phyloP scores from a whole-genome alignment of 2,113 vertebrate species.

The Anoura caudifer region DNA sequence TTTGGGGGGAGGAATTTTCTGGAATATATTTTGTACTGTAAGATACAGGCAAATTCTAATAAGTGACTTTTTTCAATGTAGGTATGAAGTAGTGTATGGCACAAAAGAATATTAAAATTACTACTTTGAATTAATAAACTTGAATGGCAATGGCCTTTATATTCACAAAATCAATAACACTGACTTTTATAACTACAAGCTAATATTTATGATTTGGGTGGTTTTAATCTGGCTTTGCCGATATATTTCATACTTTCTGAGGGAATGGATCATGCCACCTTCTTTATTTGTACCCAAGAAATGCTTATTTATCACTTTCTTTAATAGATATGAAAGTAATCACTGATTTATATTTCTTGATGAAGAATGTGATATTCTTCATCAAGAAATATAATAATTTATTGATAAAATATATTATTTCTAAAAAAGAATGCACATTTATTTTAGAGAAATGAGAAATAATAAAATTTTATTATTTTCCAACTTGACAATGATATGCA shows the following conservation, averaged over 20 bases:
- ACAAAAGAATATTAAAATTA: constrained; percentile 8
- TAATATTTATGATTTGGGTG: neutral
- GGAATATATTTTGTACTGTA: neutral
- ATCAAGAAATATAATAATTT: no score
- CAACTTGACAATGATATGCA: neutral
- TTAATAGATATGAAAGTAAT: neutral
- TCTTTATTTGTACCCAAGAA: neutral
- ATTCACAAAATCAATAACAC: neutral
- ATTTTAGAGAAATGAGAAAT: neutral
- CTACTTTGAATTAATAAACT: neutral
- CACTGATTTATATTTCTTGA: neutral
- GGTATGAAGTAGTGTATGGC: neutral
- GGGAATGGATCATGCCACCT: neutral
- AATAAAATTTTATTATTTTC: neutral
- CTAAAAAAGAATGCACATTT: neutral
- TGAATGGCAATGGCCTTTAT: neutral
- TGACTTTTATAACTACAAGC: neutral
- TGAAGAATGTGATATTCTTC: no score
- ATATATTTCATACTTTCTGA: neutral
- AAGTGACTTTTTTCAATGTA: neutral
- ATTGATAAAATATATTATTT: no score
- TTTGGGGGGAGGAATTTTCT: neutral
- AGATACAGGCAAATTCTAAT: neutral
- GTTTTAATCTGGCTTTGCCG: neutral
- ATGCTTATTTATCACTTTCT: neutral